Conservation (phyloP, 2,888 invertebrate species). For the Yponomeuta cagnagella region DNA sequence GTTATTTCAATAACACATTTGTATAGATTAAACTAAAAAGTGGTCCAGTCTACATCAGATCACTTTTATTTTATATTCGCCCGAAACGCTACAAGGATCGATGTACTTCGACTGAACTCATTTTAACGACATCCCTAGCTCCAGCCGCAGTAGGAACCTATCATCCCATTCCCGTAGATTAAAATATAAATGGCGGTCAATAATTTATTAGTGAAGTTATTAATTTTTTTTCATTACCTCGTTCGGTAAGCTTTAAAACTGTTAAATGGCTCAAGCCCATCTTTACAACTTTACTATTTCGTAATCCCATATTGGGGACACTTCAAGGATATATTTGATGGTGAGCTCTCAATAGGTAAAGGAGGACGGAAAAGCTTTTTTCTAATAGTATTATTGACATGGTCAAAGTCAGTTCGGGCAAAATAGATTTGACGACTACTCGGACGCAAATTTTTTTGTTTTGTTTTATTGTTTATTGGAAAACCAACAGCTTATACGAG, state of each 20-base stretch:
- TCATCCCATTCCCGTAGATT: conserved; percentile 43
- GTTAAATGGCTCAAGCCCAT: conserved; percentile 20
- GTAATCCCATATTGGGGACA: neutral
- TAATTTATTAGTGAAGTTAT: conserved; percentile 54
- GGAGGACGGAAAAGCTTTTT: neutral
- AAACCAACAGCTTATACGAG: too few species aligned
- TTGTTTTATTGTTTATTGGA: too few species aligned
- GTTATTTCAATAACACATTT: too few species aligned
- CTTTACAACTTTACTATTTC: neutral
- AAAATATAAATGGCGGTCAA: conserved; percentile 50
- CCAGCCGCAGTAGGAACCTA: neutral
- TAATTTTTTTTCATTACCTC: conserved; percentile 35
- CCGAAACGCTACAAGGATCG: too few species aligned
- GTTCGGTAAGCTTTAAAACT: conserved; percentile 24
- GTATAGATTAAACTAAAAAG: too few species aligned
- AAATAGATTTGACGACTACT: too few species aligned
- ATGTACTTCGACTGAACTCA: neutral
- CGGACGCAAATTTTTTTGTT: too few species aligned
- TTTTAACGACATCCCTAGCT: conserved; percentile 21
- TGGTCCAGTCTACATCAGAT: too few species aligned
- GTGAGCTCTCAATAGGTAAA: neutral
- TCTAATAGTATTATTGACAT: neutral
- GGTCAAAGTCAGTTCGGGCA: too few species aligned
- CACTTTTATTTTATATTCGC: too few species aligned
- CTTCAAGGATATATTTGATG: neutral